Evolutionary conservation across 2,888 invertebrate genomes (phyloP).

Genomic region (Ormia ochracea): DNA sequence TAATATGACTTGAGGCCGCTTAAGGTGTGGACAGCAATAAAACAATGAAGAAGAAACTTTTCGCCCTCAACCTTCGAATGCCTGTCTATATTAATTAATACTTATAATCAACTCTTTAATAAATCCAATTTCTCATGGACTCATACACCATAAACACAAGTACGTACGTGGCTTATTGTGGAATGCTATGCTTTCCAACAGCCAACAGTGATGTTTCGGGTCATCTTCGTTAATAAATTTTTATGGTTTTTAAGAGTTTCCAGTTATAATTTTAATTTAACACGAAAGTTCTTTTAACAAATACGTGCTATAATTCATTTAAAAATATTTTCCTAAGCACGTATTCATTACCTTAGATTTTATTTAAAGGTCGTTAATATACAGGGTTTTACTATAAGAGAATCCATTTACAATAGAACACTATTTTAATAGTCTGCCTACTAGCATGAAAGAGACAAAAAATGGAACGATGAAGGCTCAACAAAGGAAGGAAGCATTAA

Average conservation of each 20-base stretch:
- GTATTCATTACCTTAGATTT: conserved; percentile 7
- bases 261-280: background rate
- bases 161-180: background rate
- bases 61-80: background rate
- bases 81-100: conserved; percentile 30
- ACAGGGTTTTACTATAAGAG: too few relatives aligned
- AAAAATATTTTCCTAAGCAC: background rate
- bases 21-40: conserved; percentile 11
- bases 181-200: too few relatives aligned
- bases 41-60: background rate
- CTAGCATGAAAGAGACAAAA: too few relatives aligned
- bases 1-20: background rate
- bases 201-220: background rate
- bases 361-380: background rate
- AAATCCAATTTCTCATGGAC: background rate
- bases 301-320: background rate
- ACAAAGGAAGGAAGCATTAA: too few relatives aligned
- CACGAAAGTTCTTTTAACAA: conserved; percentile 20
- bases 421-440: too few relatives aligned
- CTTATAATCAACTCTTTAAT: conserved; percentile 27
- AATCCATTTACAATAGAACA: too few relatives aligned
- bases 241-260: background rate
- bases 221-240: background rate
- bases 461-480: too few relatives aligned
- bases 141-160: background rate